phyloP scores from a whole-genome alignment of 2,888 invertebrate species.

The Harmothoe impar region DNA sequence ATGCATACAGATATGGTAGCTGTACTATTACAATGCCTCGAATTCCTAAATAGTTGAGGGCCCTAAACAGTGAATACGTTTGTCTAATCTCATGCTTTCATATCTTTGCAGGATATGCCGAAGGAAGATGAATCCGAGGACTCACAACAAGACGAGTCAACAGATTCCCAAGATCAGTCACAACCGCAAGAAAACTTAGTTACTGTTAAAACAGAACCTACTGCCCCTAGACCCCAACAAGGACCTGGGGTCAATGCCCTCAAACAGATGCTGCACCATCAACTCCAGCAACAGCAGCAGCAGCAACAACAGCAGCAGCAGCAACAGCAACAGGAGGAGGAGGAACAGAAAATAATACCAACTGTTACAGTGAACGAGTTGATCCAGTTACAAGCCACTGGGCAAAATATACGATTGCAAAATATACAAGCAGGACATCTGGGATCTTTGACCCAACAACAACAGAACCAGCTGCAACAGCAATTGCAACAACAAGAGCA shows the following conservation, averaged over 20 bases:
- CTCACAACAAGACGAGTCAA: conserved; percentile 20
- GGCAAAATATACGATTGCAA: conserved; percentile 69
- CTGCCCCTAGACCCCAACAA: conserved; percentile 15
- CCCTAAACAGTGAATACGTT: too few relatives aligned
- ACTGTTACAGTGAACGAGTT: conserved; percentile 18
- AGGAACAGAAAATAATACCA: conserved; percentile 33
- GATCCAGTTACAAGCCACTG: conserved; percentile 62
- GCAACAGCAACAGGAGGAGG: conserved; percentile 72
- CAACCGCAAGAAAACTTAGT: not conserved
- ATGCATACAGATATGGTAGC: too few relatives aligned
- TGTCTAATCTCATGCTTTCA: not conserved
- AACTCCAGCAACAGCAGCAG: conserved; percentile 71
- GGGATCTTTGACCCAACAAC: conserved; percentile 65
- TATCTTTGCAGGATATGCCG: conserved; percentile 51
- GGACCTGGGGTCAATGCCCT: conserved; percentile 62
- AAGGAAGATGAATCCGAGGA: conserved; percentile 50
- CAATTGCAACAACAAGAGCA: conserved; percentile 71
- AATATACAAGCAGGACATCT: conserved; percentile 63
- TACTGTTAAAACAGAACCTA: not conserved
- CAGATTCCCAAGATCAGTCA: not conserved
- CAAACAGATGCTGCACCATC: conserved; percentile 68
- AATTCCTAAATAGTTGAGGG: too few relatives aligned
- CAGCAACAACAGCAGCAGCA: conserved; percentile 73
- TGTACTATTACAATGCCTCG: too few relatives aligned
- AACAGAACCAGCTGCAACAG: conserved; percentile 72